These are phyloP conservation scores for Himalopsyche japonica DNA, from an alignment of 2,888 invertebrate species.

Conservation along the genomic window DNA sequence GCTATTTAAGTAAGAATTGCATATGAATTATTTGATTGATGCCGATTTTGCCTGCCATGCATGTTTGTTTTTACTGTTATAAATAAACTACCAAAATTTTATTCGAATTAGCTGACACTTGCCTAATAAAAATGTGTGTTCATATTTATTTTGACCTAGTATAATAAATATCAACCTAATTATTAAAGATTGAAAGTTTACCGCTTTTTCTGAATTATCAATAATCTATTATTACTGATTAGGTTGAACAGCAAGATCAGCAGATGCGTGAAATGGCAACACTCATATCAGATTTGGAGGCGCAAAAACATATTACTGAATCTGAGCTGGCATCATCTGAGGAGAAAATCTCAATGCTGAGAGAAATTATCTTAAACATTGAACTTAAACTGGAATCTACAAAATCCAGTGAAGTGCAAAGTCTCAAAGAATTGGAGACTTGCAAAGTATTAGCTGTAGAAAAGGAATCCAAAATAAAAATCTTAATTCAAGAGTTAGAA, in stretches of 20 bases:
- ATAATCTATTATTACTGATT: not conserved
- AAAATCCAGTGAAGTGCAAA: slow-evolving; percentile 63
- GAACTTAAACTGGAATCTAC: slow-evolving; percentile 76
- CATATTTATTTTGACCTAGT: too few species aligned
- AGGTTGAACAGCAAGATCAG: slow-evolving; percentile 80
- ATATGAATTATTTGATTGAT: not conserved
- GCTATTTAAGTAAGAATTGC: not conserved
- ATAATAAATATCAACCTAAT: too few species aligned
- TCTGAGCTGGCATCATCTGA: slow-evolving; percentile 74
- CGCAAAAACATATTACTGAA: slow-evolving; percentile 68
- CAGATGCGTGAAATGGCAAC: slow-evolving; percentile 73
- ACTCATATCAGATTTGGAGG: slow-evolving; percentile 63
- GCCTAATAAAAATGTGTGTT: too few species aligned
- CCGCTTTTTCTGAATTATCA: not conserved
- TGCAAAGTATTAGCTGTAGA: slow-evolving; percentile 61
- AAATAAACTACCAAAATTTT: not conserved
- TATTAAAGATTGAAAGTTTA: too few species aligned
- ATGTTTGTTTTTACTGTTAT: not conserved
- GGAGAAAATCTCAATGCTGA: slow-evolving; percentile 72
- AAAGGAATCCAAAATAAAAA: slow-evolving; percentile 61
- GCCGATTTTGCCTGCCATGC: not conserved
- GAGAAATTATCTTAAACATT: slow-evolving; percentile 77
- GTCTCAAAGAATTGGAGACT: slow-evolving; percentile 63
- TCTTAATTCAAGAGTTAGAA: slow-evolving; percentile 60
- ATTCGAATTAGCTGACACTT: not conserved